Base-by-base conservation (phyloP, 1,140 invertebrate species). In the Dendroctonus ponderosae region DNA sequence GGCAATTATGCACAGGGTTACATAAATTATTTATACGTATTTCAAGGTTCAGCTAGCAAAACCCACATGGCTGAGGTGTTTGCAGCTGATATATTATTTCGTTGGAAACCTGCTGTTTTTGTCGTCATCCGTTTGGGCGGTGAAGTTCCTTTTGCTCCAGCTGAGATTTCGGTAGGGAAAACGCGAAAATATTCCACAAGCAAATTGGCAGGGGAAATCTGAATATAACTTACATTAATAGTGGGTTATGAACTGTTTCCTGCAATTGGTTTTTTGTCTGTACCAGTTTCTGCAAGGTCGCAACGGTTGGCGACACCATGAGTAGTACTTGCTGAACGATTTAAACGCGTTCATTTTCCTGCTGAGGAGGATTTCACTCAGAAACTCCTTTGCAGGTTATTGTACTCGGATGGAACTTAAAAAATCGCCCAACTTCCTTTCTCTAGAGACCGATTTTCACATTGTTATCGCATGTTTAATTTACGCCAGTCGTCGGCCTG, bases 1-100 rank as follows among this genome's bases (percentile, higher is more conserved):
- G 37, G n/a, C 11, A 11, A 58, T 43, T 58, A 58, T 46, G 42
- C 56, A 58, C 56, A 58, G 56, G 56, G 56, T 58, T 58, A 58
- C 56, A 58, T 58, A n/a, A 58, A 58, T 58, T 58, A 58, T 58
- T 42, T 43, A 58, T 58, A 46, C n/a, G 12, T 5, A 39, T 54
- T 54, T 46, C 56, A 58, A 58, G 56, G 56, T 37, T 54, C 40
- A 11, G 26, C 12, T 5, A 54, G 39, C n/a, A 4, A 54, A 38
- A 54, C 52, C 52, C 39, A 54, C 52, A 54, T 54, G 52, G 12
- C 38, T 54, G 12, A 54, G 12, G 43, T 46, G 43, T 46, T 46
- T 37, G n/a, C 26, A 7, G 49, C 9, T 51, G 49, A 14, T 14
- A 12, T 46, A 46, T 46, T 9, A 46, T 46, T 46, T 46, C 8